These are phyloP conservation scores for Grammomys dolichurus DNA, from an alignment of 2,113 vertebrate genomes.

Conservation along the genomic window DNA sequence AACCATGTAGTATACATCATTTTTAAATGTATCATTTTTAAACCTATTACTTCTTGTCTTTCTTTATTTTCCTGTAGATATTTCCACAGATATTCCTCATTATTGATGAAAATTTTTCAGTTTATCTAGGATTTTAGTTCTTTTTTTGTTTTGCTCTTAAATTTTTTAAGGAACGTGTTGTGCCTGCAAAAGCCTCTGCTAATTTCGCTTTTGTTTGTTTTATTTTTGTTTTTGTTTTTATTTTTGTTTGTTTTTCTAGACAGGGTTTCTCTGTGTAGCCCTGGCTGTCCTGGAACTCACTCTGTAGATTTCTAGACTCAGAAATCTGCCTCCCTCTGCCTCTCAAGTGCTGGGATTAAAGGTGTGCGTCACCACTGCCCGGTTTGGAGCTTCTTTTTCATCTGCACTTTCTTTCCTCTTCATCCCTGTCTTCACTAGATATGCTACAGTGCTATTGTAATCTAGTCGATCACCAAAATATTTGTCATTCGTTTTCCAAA, in stretches of 20 bases:
- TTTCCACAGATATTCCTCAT: not conserved
- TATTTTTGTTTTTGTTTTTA: no score
- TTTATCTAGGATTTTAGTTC: not conserved
- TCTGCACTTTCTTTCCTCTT: not conserved
- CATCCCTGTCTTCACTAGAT: not conserved
- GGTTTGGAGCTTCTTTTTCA: no score
- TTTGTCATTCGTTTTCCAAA: not conserved
- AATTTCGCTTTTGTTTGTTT: no score
- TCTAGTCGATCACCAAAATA: not conserved
- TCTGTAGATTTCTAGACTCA: no score
- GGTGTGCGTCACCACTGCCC: no score
- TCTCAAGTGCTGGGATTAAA: no score
- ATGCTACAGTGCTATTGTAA: not conserved
- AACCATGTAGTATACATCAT: not conserved
- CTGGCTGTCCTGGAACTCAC: no score
- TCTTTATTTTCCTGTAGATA: not conserved
- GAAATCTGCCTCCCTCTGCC: no score
- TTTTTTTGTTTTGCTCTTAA: not conserved
- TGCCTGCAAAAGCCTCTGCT: not conserved
- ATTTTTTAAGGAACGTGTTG: not conserved
- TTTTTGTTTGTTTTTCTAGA: no score
- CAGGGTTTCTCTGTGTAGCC: no score
- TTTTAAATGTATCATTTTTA: not conserved
- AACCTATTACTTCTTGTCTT: not conserved
- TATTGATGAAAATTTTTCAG: not conserved